Evolutionary conservation across 2,888 invertebrate species (phyloP), one percentile per base, ranked within the genome.

Genomic region (Hirtodrosophila alboralis): DNA sequence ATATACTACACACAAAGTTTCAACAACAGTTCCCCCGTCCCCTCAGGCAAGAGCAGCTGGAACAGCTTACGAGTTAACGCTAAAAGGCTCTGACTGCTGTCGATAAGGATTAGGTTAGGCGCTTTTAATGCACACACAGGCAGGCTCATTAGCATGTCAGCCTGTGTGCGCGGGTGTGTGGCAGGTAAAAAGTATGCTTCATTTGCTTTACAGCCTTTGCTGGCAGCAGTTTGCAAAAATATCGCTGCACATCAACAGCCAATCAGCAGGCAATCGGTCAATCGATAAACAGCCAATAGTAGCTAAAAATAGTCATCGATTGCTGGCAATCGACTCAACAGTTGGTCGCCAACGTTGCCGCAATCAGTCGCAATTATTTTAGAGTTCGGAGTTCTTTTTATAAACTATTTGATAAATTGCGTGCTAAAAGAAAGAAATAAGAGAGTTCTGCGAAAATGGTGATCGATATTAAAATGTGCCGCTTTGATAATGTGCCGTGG

Each of bases 401-500:
- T 8, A 23, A n/a, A n/a, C n/a, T n/a, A n/a, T n/a, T n/a, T n/a
- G n/a, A n/a, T n/a, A n/a, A n/a, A n/a, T n/a, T n/a, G n/a, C n/a
- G n/a, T n/a, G n/a, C n/a, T n/a, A 10, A 16, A 8, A 28, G 3
- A 21, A 21, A 14, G 8, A 10, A 4, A 4, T 27, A 8, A 41
- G 33, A 33, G 18, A 18, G 18, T 18, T 18, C 18, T 5, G 18
- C 18, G 18, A 89, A 92, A 91, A 95, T 95, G 95, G 94, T 94
- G 90, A 85, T 93, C 62, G 94, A 94, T 86, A 92, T 95, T 63
- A 93, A 93, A 89, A 92, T 93, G 89, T 93, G 91, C 81, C 93
- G 91, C 90, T 91, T 92, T 53, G 93, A 93, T 69, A 93, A 92
- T 59, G 93, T 93, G 59, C 92, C 94, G 44, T 96, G 96, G 95